phyloP scores from a whole-genome alignment of 1,140 invertebrate species.

The Nephotettix cincticeps region DNA sequence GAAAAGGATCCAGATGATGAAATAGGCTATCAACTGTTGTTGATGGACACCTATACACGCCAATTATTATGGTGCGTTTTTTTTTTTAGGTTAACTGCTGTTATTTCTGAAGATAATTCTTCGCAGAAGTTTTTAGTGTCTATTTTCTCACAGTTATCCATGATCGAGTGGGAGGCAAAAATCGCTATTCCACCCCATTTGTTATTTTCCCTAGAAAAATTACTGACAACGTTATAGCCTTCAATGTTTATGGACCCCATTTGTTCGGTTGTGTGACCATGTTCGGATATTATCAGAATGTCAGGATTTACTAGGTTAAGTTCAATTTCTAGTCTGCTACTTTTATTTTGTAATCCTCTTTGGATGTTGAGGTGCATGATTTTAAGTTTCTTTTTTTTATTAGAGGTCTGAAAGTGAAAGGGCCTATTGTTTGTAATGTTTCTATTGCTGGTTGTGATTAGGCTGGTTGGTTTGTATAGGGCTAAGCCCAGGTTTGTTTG shows the following conservation, averaged over 20 bases:
- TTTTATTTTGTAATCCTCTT: background rate
- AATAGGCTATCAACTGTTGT: too few relatives aligned
- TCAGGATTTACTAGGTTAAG: slow-evolving; percentile 8
- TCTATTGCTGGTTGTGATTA: background rate
- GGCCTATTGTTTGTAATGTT: background rate
- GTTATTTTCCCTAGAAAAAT: too few relatives aligned
- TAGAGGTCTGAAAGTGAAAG: background rate
- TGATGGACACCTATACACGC: too few relatives aligned
- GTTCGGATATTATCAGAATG: background rate
- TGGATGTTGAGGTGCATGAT: too few relatives aligned
- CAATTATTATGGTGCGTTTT: too few relatives aligned
- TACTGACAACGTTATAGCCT: too few relatives aligned
- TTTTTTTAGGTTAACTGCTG: background rate
- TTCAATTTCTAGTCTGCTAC: background rate
- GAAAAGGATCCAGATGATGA: too few relatives aligned
- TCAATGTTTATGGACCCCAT: background rate
- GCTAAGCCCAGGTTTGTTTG: background rate
- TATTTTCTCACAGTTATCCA: background rate
- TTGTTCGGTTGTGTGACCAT: background rate
- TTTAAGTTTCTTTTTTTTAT: background rate
- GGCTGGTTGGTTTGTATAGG: background rate
- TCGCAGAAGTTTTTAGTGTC: background rate
- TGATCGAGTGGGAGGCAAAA: background rate
- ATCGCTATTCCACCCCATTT: background rate
- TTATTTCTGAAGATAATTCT: background rate